Evolutionary conservation across 2,888 invertebrate species (phyloP), one percentile per base, ranked within the genome.

Genomic region (Drosophila atroscutellata): DNA sequence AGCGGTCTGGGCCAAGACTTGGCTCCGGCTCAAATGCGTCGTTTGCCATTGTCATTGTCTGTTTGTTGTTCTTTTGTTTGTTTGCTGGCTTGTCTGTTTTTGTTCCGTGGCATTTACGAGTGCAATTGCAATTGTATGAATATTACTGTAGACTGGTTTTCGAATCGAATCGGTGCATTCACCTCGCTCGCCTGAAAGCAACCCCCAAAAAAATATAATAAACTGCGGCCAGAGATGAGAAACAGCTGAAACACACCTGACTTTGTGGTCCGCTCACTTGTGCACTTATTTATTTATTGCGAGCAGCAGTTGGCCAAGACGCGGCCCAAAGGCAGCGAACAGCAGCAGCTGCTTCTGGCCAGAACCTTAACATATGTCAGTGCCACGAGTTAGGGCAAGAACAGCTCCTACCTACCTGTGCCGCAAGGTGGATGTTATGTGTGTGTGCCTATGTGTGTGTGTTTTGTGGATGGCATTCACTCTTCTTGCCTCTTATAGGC

Each of bases 11-110:
- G 51, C 39, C 55, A 55, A 37, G 54, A 37, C 59, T 54, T 20
- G 66, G 37, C 51, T 49, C 26, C 52, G 49, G 72, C 57, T 61
- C 45, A 50, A 45, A 57, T 70, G 51, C 71, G 60, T 65, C 71
- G 60, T 65, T 75, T 78, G 78, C 60, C 81, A 78, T 81, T 78
- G 81, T 78, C 85, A 87, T 80, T 85, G 90, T 80, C 65, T 9
- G 28, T 28, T 51, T 51, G 18, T 30, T 30, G 26, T 18, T 26
- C 18, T 18, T 15, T 26, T 26, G 18, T 18, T 45, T 15, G 45
- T 45, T 45, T 42, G 42, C 18, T 9, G 1, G 20, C 26, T 49
- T 49, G 49, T 24, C 45, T 2, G 45, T 15, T 18, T 20, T 13
- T 37, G 9, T 55, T 28, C 51, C 55, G 62, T 66, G 60, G 66